Percentiles rank a stretch among this genome's conserved stretches.
Conservation (phyloP, 2,797 vertebrate species). For the Choloepus didactylus region DNA sequence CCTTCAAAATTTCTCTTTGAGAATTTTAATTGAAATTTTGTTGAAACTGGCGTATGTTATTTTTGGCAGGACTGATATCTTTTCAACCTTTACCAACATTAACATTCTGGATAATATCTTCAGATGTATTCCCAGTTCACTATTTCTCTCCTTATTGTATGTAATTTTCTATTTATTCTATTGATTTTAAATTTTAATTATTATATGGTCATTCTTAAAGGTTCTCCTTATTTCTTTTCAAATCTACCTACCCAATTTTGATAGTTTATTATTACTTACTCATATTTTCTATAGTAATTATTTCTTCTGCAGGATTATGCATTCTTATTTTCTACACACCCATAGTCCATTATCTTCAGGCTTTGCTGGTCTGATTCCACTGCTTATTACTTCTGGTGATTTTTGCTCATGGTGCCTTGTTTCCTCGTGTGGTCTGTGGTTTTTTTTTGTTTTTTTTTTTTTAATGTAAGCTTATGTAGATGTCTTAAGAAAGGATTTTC, state of each 20-base stretch:
- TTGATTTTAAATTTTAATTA: neutral
- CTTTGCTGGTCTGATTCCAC: neutral
- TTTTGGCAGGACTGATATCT: neutral
- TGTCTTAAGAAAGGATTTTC: neutral
- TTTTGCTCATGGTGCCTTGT: neutral
- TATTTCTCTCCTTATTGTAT: neutral
- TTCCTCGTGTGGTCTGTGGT: neutral
- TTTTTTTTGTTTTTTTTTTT: neutral
- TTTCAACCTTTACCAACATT: neutral
- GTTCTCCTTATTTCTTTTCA: neutral
- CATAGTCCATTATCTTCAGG: neutral
- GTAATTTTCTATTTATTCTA: neutral
- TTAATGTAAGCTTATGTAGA: neutral
- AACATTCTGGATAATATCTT: neutral
- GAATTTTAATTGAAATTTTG: neutral
- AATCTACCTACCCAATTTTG: neutral
- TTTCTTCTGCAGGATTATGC: neutral
- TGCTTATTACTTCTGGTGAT: neutral
- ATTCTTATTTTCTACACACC: neutral
- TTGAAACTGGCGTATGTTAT: neutral
- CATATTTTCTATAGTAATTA: neutral
- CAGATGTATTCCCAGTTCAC: neutral
- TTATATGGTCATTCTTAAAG: neutral
- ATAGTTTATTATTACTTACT: neutral
- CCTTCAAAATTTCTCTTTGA: neutral